Base-by-base conservation (phyloP, 2,888 invertebrate species). In the Hydrotaea cyrtoneurina region DNA sequence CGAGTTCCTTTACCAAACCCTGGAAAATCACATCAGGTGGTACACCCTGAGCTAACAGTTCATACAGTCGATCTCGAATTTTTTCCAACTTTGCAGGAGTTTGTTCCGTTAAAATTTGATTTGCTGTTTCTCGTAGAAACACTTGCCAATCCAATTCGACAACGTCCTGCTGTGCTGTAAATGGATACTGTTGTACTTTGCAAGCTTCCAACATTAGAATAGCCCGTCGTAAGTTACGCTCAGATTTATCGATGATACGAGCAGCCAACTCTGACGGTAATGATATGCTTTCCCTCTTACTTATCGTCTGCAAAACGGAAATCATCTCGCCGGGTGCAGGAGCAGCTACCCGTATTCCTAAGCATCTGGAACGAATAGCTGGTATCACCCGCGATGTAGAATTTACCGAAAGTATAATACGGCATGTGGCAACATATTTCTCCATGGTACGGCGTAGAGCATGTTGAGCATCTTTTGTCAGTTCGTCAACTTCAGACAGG, bases 391-490 rank as follows among this genome's bases (percentile, higher is more conserved):
- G 95, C 4, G 98, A 98, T 43, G 97, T 97, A 0, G 98, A 98
- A 90, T 98, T 98, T 0, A 98, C 97, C 88, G 98, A 97, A 0
- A 99, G 94, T 88, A 99, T 98, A 4, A 99, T 93, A 17, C 99
- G 95, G 91, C 99, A 99, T 1, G 98, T 98, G 17, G 96, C 94
- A 78, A 98, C 96, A 92, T 99, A 99, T 91, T 99, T 99, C 92
- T 99, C 99, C 99, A 99, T 99, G 0, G 99, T 99, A 64, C 99
- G 95, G 87, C 99, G 95, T 72, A 99, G 93, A 0, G 99, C 99
- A 92, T 99, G 99, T 91, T 99, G 99, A 0, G 99, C 99, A 93
- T 99, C 99, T 92, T 97, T 98, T 0, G 98, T 97, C 55, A 99
- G 93, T 85, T 96, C 95, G 91, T 99, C 99, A 0, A 98, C 99